These are phyloP conservation scores for Anoura caudifer DNA, from an alignment of 2,113 vertebrate species.

Conservation along the genomic window DNA sequence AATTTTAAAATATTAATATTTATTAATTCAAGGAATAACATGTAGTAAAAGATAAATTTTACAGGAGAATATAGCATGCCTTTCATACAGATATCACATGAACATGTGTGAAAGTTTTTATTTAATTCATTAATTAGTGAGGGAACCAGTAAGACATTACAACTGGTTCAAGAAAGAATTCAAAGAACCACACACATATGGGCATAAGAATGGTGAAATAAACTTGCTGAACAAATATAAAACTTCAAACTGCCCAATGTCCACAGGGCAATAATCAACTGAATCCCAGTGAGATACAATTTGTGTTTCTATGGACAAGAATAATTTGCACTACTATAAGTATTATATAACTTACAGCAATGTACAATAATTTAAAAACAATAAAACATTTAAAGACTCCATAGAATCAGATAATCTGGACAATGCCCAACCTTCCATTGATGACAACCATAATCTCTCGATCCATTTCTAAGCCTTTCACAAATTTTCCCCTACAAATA, in stretches of 20 bases:
- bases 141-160: not conserved
- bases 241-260: slow-evolving; percentile 41
- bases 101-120: slow-evolving; percentile 43
- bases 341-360: not conserved
- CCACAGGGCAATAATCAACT: slow-evolving; percentile 29
- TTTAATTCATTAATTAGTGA: slow-evolving; percentile 23
- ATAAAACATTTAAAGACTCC: not conserved
- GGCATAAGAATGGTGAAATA: not conserved
- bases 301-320: slow-evolving; percentile 46
- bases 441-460: not conserved
- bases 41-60: slow-evolving; percentile 34
- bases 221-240: slow-evolving; percentile 49
- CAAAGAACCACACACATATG: not conserved
- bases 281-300: slow-evolving; percentile 36
- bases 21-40: slow-evolving; percentile 1
- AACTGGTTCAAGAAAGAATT: slow-evolving; percentile 26
- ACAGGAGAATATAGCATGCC: not conserved
- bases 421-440: not conserved
- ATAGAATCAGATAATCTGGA: not conserved
- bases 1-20: slow-evolving; percentile 42
- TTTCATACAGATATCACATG: slow-evolving; percentile 33
- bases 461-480: not conserved
- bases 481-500: not conserved
- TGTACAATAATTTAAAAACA: slow-evolving; percentile 29
- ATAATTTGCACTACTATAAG: slow-evolving; percentile 39